Evolutionary conservation across 2,888 invertebrate genomes (phyloP).

Genomic region (Cenopis cana): DNA sequence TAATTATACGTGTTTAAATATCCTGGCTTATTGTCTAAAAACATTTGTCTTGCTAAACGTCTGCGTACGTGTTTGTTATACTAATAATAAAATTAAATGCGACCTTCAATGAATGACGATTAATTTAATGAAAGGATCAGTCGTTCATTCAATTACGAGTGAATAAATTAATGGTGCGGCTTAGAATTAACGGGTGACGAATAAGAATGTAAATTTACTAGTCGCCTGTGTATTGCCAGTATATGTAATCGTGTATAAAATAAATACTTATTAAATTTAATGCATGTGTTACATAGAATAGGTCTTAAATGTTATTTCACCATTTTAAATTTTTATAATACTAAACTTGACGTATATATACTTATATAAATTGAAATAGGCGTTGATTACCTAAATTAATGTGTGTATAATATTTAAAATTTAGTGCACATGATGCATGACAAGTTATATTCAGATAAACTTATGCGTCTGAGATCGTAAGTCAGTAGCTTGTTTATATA

Average conservation of each 20-base stretch:
- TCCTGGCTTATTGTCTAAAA: conserved; percentile 26
- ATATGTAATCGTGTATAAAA: neutral
- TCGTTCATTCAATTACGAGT: conserved; percentile 56
- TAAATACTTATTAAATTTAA: neutral
- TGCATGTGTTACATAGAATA: too few species aligned
- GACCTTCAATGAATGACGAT: conserved; percentile 54
- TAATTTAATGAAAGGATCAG: conserved; percentile 67
- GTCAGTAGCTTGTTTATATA: conserved; percentile 22
- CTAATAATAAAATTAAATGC: conserved; percentile 54
- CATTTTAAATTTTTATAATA: too few species aligned
- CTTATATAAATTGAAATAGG: too few species aligned
- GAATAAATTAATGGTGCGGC: conserved; percentile 52
- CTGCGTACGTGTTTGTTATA: conserved; percentile 43
- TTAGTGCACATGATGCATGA: too few species aligned
- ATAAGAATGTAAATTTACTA: conserved; percentile 42
- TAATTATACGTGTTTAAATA: conserved; percentile 35
- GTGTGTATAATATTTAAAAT: too few species aligned
- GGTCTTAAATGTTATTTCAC: too few species aligned
- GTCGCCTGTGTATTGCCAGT: conserved; percentile 7
- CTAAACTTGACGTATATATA: too few species aligned
- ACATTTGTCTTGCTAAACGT: conserved; percentile 33
- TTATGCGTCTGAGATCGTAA: conserved; percentile 9
- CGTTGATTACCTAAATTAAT: too few species aligned
- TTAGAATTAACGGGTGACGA: conserved; percentile 49
- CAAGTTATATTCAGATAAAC: conserved; percentile 10